phyloP scores from a whole-genome alignment of 2,888 invertebrate genomes.

The Lutraria lutraria region DNA sequence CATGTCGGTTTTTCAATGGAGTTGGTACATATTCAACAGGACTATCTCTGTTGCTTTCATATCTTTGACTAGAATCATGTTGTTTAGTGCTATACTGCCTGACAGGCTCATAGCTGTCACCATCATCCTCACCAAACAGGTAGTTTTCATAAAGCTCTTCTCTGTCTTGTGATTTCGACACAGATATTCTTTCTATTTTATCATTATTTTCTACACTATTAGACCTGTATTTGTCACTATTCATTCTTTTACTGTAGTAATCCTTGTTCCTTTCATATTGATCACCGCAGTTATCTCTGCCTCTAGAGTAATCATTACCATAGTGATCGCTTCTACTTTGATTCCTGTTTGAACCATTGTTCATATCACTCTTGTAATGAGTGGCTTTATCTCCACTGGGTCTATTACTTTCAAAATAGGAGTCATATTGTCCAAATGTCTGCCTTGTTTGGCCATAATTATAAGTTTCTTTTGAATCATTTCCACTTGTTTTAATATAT shows the following conservation, averaged over 20 bases:
- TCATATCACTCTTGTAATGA: not conserved
- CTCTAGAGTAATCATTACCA: not conserved
- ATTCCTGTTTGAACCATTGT: not conserved
- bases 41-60: not conserved
- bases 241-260: not conserved
- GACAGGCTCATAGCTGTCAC: not conserved
- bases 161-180: not conserved
- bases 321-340: not conserved
- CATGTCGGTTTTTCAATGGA: not conserved
- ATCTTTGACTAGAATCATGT: too few relatives aligned
- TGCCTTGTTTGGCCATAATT: slow-evolving; percentile 40
- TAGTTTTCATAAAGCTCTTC: slow-evolving; percentile 40
- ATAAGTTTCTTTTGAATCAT: slow-evolving; percentile 18
- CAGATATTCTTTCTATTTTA: not conserved
- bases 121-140: slow-evolving; percentile 27
- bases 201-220: not conserved
- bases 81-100: not conserved
- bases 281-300: not conserved
- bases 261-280: not conserved
- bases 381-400: slow-evolving; percentile 11
- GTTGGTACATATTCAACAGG: slow-evolving; percentile 6
- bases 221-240: not conserved
- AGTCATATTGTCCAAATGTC: not conserved
- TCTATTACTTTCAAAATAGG: not conserved
- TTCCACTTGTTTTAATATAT: not conserved